Evolutionary conservation across 2,113 vertebrate species (phyloP).

Genomic region (Baryphthengus martii): DNA sequence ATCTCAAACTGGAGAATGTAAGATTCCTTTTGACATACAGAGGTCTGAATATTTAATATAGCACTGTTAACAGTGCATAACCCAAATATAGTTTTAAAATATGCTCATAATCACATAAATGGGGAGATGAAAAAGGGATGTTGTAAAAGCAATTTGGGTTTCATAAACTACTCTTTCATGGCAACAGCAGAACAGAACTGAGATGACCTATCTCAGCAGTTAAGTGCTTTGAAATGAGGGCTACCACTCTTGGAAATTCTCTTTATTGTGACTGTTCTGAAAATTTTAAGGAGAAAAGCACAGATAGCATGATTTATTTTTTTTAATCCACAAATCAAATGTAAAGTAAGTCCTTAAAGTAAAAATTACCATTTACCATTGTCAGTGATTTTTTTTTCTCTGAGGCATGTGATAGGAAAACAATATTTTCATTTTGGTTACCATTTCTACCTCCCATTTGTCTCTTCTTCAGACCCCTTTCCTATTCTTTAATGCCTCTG

Average conservation of each 20-base stretch:
- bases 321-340: neutral
- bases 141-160: neutral
- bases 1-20: neutral
- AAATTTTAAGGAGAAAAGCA: neutral
- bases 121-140: neutral
- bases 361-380: neutral
- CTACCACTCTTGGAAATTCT: neutral
- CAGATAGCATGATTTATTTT: neutral
- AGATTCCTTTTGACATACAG: neutral
- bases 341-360: neutral
- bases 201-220: neutral
- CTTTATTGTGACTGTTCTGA: neutral
- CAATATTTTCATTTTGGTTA: neutral
- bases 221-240: neutral
- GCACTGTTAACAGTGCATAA: neutral
- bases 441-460: neutral
- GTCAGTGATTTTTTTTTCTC: neutral
- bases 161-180: neutral
- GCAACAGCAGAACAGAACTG: neutral
- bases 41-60: constrained; percentile 9
- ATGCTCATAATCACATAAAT: neutral
- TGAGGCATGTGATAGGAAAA: neutral
- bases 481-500: neutral
- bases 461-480: neutral
- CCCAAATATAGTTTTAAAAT: neutral